These are phyloP conservation scores for Zoanthus sociatus DNA, from an alignment of 92 coral and sea anemone species.

Conservation along the genomic window DNA sequence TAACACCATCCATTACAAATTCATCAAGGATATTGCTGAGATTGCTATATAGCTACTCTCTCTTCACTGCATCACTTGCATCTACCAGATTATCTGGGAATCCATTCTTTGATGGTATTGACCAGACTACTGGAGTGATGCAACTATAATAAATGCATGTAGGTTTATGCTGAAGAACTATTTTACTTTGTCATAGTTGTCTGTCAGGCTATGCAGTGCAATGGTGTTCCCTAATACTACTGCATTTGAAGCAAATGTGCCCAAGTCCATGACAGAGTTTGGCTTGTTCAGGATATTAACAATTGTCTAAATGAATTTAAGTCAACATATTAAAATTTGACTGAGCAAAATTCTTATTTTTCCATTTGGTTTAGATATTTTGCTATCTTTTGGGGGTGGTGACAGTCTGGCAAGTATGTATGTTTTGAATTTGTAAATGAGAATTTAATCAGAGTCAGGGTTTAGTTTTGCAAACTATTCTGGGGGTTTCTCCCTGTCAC, in stretches of 20 bases:
- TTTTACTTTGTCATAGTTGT: slow-evolving; percentile 46
- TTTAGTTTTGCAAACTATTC: too few species aligned
- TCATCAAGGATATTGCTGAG: slow-evolving; percentile 50
- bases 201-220: slow-evolving; percentile 43
- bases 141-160: slow-evolving; percentile 53
- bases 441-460: too few species aligned
- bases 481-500: too few species aligned
- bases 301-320: slow-evolving; percentile 36
- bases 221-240: slow-evolving; percentile 69
- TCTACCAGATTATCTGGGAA: not conserved
- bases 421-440: too few species aligned
- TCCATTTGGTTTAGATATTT: too few species aligned
- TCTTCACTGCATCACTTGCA: not conserved
- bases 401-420: too few species aligned
- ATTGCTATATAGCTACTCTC: slow-evolving; percentile 57
- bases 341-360: too few species aligned
- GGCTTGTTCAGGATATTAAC: slow-evolving; percentile 45
- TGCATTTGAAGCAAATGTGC: slow-evolving; percentile 68
- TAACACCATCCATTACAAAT: slow-evolving; percentile 53
- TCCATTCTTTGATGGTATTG: slow-evolving; percentile 21
- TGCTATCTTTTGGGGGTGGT: too few species aligned
- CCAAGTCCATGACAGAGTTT: slow-evolving; percentile 64
- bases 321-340: not conserved
- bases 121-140: slow-evolving; percentile 42
- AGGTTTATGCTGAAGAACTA: slow-evolving; percentile 52